phyloP scores from a whole-genome alignment of 2,113 vertebrate species.

The Manacus vitellinus region DNA sequence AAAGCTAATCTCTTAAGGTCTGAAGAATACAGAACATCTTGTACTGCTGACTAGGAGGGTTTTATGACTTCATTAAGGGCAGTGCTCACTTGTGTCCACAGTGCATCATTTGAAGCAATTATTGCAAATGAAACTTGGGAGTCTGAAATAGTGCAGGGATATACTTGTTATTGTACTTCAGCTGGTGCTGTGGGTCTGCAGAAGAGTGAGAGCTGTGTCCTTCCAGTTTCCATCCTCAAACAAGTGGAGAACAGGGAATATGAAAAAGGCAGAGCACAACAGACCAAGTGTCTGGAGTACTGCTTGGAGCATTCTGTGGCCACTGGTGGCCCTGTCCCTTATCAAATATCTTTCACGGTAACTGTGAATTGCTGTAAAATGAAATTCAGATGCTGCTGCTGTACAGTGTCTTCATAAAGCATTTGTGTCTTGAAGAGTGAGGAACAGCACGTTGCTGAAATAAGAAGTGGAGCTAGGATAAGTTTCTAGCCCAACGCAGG shows the following conservation, averaged over 20 bases:
- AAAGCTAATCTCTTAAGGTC: slow-evolving; percentile 10
- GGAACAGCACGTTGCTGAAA: neutral
- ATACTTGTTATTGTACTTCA: neutral
- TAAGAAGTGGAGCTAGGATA: neutral
- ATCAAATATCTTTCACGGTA: neutral
- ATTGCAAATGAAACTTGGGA: slow-evolving; percentile 4
- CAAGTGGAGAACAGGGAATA: neutral
- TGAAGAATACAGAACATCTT: slow-evolving; percentile 1
- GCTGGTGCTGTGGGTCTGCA: neutral
- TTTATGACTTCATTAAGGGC: slow-evolving; percentile 38
- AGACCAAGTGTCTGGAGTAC: neutral
- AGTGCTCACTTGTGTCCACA: neutral
- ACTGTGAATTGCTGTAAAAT: neutral
- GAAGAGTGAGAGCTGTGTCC: neutral
- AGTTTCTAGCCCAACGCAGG: neutral
- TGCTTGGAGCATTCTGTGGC: neutral
- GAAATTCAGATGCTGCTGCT: neutral
- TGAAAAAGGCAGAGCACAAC: neutral
- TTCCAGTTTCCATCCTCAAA: neutral
- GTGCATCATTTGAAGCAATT: slow-evolving; percentile 26
- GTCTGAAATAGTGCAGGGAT: neutral
- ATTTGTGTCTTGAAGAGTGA: neutral
- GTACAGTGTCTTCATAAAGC: neutral
- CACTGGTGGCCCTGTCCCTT: neutral
- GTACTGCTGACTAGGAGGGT: neutral